Evolutionary conservation across 2,888 invertebrate species (phyloP), one percentile per base, ranked within the genome.

Genomic region (Xanthorhoe spadicearia): DNA sequence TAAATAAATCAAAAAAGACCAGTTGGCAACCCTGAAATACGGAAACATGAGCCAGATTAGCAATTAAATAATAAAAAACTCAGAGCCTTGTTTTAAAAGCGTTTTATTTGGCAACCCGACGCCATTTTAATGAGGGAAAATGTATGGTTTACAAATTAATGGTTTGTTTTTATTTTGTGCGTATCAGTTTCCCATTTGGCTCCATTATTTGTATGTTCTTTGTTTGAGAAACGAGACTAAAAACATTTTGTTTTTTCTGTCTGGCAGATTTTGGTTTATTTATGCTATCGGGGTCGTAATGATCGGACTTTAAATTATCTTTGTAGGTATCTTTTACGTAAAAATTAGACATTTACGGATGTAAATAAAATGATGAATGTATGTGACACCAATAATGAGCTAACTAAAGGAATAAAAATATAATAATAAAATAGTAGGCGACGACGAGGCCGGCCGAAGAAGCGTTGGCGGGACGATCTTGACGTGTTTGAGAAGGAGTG

Each of bases 61-160:
- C 91, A 89, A 91, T 92, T 90, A 88, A 85, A 81, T 83, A 82
- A 85, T 88, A 85, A 89, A 90, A 90, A 85, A 88, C 72, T 75
- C 66, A 43, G 60, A 56, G 48, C 66, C 83, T 83, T 77, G 80
- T 86, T 89, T 85, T 82, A 80, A 84, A 84, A 80, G 56, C 46
- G 67, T 79, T 85, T 85, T 87, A 78, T 85, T 86, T 85, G 78
- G 83, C 83, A 79, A 82, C 73, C 65, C 48, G 63, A 74, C 67
- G 51, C 70, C 49, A 35, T 23, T 2, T 6, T 74, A 74, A 81
- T 77, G 64, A 77, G 73, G 78, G 72, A 69, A 62, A 68, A 69
- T 58, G 73, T 71, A 74, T 72, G 74, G 71, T 66, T 66, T 23
- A 51, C 60, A 51, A 65, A 70, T 69, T 63, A 70, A 71, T 68